These are phyloP conservation scores for Pungitius pungitius DNA, from an alignment of 2,113 vertebrate species.

Conservation along the genomic window DNA sequence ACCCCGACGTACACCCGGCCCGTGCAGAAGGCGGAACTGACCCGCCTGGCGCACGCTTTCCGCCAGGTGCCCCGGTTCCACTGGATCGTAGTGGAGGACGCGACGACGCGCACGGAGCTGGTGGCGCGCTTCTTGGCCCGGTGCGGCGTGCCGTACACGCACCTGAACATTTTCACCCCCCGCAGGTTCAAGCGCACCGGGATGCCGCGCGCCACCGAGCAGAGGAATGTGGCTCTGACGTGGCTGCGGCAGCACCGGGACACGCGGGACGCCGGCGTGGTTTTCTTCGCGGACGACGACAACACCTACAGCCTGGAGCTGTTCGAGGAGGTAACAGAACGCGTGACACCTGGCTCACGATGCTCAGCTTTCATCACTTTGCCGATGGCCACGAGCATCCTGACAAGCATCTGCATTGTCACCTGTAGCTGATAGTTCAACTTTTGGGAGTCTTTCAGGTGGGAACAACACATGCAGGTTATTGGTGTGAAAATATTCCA, in stretches of 20 bases:
- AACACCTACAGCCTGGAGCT: conserved; percentile 99
- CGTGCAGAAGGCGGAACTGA: conserved; percentile 97
- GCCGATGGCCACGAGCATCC: background rate
- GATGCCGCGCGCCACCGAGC: conserved; percentile 94
- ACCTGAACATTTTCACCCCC: conserved; percentile 93
- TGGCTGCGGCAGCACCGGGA: conserved; percentile 90
- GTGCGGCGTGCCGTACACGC: conserved; percentile 88
- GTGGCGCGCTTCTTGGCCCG: conserved; percentile 88
- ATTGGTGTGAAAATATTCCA: background rate
- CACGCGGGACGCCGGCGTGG: conserved; percentile 85
- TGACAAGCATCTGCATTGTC: background rate
- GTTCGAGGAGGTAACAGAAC: conserved; percentile 90
- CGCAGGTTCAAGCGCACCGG: conserved; percentile 92
- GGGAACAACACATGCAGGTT: background rate
- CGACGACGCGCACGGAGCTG: conserved; percentile 87
- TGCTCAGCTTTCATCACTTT: background rate
- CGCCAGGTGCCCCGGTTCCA: conserved; percentile 93
- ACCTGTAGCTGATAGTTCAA: background rate
- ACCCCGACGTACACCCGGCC: conserved; percentile 95
- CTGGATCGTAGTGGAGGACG: conserved; percentile 96
- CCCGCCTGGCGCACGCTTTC: conserved; percentile 92
- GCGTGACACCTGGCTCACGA: no score
- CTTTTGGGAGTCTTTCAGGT: background rate
- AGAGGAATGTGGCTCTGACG: conserved; percentile 91
- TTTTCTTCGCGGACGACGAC: conserved; percentile 98